A percentile compares a stretch with the other conserved stretches of the same genome.
These are phyloP conservation scores for Aphelenchoides avenae DNA, from an alignment of 1,140 invertebrate genomes.

Conservation along the genomic window DNA sequence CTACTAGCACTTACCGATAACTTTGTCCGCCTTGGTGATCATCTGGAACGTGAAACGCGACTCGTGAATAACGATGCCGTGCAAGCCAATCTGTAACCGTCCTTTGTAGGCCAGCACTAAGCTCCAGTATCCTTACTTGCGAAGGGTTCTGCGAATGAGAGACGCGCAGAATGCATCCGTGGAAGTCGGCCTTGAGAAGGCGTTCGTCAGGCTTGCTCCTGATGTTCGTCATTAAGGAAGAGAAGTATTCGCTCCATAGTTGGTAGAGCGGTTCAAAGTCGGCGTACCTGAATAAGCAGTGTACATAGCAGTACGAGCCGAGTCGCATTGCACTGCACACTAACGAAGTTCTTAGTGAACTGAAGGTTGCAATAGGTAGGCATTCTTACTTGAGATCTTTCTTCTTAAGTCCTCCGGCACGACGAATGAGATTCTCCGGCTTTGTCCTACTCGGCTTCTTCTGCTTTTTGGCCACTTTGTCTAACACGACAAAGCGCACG, in stretches of 20 bases:
- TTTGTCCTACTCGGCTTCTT: conserved; percentile 16
- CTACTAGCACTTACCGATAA: conserved; percentile 27
- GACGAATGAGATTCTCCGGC: conserved; percentile 21
- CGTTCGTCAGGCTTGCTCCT: conserved; percentile 20
- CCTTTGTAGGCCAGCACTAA: conserved; percentile 1
- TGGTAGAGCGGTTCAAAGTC: conserved; percentile 31
- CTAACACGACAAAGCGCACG: too few species aligned
- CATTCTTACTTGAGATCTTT: conserved; percentile 19
- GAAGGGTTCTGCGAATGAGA: conserved; percentile 22
- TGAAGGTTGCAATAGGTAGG: background rate
- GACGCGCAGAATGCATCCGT: conserved; percentile 34
- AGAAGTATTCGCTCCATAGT: conserved; percentile 17
- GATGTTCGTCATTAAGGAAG: conserved; percentile 10
- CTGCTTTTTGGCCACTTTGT: conserved; percentile 16
- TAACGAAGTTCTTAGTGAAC: background rate
- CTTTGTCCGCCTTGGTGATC: conserved; percentile 28
- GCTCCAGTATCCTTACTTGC: conserved; percentile 17
- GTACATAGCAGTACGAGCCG: background rate
- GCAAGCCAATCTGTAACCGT: conserved; percentile 31
- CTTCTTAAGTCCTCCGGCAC: conserved; percentile 3
- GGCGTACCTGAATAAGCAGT: conserved; percentile 25
- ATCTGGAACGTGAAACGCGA: conserved; percentile 41
- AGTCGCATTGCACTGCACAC: background rate
- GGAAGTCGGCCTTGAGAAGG: conserved; percentile 28
- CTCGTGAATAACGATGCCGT: conserved; percentile 44